Base-by-base conservation (phyloP, 2,113 vertebrate genomes). In the Argyrosomus japonicus region DNA sequence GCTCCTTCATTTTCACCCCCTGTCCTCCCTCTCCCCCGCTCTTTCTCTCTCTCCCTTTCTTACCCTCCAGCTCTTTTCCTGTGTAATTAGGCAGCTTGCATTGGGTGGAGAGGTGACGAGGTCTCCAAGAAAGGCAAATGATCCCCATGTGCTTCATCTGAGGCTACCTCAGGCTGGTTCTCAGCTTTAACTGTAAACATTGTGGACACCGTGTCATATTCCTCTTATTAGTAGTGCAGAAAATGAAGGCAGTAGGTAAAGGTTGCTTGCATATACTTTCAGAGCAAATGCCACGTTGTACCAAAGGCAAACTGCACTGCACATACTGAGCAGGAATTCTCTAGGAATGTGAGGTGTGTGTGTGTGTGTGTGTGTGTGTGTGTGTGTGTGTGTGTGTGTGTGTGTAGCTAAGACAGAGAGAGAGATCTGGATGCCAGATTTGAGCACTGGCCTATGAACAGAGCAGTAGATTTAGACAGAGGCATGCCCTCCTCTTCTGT, bases 11-110 rank as follows among this genome's bases (percentile, higher is more conserved):
- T 77, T 68, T 71, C 76, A 8, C 75, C 63, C 15, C 61, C 15
- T n/a, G 6, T 53, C 45, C 61, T 81, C 63, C 60, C 64, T 79
- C 19, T 64, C 32, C 29, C 17, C n/a, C 48, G 69, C 73, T 27
- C 67, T 12, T 68, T 27, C 67, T 79, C 57, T 72, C 73, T 23
- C 67, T 14, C 68, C 32, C 67, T 79, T 21, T 69, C 43, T 64
- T 29, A 81, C 64, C 89, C 87, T 85, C 83, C 61, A 84, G 85
- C 86, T 77, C 75, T 82, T 88, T 40, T 88, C 77, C 84, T 84
- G 84, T 90, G 87, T 91, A 87, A 93, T 93, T 89, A 91, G 85
- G 80, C 64, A 69, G 51, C 74, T 71, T 23, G 78, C 75, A 89
- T 40, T 79, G 81, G 76, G 79, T 60, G 81, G 77, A 82, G 85